These are phyloP conservation scores for Lepetodrilus schrolli DNA, from an alignment of 2,888 invertebrate genomes.

Conservation along the genomic window DNA sequence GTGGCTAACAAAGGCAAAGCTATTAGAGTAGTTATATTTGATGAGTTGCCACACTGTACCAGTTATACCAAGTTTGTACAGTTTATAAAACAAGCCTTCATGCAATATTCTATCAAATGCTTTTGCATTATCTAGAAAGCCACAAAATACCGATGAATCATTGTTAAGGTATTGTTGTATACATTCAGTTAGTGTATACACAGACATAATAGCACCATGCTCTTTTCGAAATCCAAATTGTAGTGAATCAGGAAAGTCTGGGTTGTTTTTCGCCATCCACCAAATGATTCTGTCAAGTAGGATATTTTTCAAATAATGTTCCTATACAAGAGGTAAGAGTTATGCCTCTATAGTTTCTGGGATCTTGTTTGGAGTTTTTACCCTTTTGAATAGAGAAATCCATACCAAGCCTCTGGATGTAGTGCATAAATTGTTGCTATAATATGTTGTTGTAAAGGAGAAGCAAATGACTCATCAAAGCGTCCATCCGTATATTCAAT, in stretches of 20 bases:
- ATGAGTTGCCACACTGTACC: too few species aligned
- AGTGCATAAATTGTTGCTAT: background rate
- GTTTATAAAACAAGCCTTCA: too few species aligned
- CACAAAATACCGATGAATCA: too few species aligned
- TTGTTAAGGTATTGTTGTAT: too few species aligned
- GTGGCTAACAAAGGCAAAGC: too few species aligned
- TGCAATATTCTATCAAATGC: too few species aligned
- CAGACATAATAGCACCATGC: background rate
- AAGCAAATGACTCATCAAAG: background rate
- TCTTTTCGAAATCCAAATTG: background rate
- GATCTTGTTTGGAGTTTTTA: background rate
- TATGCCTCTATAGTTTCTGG: background rate
- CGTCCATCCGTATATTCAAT: background rate
- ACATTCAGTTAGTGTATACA: background rate
- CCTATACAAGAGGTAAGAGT: background rate
- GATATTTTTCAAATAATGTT: background rate
- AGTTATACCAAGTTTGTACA: too few species aligned
- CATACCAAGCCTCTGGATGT: background rate
- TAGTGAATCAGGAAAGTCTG: background rate
- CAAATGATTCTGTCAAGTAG: background rate
- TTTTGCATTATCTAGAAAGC: too few species aligned
- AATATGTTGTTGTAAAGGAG: background rate
- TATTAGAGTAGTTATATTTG: too few species aligned
- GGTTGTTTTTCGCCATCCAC: background rate
- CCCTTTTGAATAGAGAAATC: background rate